These are phyloP conservation scores for Myopa testacea DNA, from an alignment of 2,888 invertebrate species.

Conservation along the genomic window DNA sequence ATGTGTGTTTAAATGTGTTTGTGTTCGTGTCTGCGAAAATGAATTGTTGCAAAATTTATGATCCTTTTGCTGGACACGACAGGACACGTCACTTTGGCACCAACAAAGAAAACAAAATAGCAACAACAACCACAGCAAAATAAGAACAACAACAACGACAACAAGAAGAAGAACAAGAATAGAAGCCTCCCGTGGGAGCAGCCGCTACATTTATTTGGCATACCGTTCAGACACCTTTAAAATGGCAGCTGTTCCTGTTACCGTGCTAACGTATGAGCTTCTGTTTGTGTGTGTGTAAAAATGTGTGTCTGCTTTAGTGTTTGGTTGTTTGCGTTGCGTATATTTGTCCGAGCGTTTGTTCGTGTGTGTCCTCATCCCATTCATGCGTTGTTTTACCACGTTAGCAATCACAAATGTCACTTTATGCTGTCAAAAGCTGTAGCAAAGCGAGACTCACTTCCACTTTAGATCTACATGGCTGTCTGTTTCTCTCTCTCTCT, in stretches of 20 bases:
- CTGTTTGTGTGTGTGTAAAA: neutral
- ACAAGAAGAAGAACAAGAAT: neutral
- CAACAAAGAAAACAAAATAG: neutral
- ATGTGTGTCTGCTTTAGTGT: neutral
- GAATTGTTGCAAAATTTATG: conserved; percentile 44
- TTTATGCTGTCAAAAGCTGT: conserved; percentile 7
- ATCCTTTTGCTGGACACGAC: conserved; percentile 37
- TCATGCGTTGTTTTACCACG: neutral
- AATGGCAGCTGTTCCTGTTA: conserved; percentile 6
- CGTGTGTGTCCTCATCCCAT: no score
- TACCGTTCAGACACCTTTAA: neutral
- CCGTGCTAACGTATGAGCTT: neutral
- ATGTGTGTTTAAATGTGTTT: neutral
- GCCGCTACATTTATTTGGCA: no score
- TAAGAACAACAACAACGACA: neutral
- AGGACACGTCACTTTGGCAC: conserved; percentile 27
- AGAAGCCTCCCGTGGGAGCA: no score
- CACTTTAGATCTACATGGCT: no score
- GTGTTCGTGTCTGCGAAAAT: conserved; percentile 26
- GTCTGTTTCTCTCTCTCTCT: no score
- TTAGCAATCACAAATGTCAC: conserved; percentile 25
- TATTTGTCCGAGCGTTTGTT: no score
- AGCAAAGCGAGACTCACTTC: no score
- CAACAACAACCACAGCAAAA: conserved; percentile 3
- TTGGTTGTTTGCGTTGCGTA: no score